Evolutionary conservation across 2,888 invertebrate genomes (phyloP), one percentile per base, ranked within the genome.

Genomic region (Baronia brevicornis): DNA sequence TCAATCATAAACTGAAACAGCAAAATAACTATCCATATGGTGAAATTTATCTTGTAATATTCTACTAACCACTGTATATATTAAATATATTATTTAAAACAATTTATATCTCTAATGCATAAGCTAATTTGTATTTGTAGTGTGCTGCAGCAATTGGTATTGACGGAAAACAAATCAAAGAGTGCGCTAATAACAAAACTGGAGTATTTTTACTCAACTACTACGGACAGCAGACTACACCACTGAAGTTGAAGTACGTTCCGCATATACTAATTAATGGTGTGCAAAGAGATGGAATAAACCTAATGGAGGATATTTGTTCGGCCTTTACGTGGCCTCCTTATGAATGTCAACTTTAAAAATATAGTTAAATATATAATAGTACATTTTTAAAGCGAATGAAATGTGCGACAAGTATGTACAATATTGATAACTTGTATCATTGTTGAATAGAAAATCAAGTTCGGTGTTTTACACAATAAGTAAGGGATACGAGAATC

Each of bases 211-310:
- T 71, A 2, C 46, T 65, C 9, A 60, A 56, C 32, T 38, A 20
- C 3, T 57, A 65, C 15, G 71, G 70, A 0, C 51, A 60, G 12
- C 51, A 58, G 25, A 69, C 64, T 1, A 46, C 44, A 3, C 43
- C 36, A n/a, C 12, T 48, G 3, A 34, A 38, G 1, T 60, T 53
- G 5, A 34, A 38, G 1, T 66, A 56, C 36, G 65, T 71, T 3
- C 69, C 70, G 0, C 62, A 57, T 33, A 29, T 67, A 3, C 39
- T 69, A 11, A 45, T 67, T 12, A 55, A 52, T 4, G 51, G 52
- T 2, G 33, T 38, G 0, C 36, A 43, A 1, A 38, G 43, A 26
- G 38, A 45, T 20, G 54, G 51, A 4, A 30, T 39, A 1, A 43
- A 59, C 34, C 46, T 67, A 25, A 39, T 57, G 18, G 21, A 33